Evolutionary conservation across 2,113 vertebrate genomes (phyloP), one percentile per base, ranked within the genome.

Genomic region (Brevimyrus niger): DNA sequence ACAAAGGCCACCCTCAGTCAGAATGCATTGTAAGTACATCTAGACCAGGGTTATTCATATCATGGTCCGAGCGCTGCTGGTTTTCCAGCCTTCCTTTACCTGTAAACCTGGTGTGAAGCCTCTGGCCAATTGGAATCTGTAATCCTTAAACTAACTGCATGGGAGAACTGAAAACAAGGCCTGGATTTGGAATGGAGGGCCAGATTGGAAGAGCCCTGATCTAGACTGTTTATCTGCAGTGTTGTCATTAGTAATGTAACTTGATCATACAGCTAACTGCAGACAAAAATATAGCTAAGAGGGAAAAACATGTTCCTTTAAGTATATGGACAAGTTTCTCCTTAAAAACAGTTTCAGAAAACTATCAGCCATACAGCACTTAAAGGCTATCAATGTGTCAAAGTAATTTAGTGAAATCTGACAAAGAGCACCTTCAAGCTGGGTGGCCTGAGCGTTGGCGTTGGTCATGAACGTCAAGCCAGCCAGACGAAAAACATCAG

Each of bases 391-490:
- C 19, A n/a, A 47, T 85, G 82, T 85, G 80, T 46, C 19, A 3
- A 46, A 2, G n/a, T 50, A 9, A 4, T 48, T 8, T n/a, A 19
- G 35, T 3, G n/a, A 27, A 65, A 44, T 58, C 11, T 44, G 53
- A 86, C 27, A 53, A 8, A 38, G 44, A 21, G 42, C 88, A 94
- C 93, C 92, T 92, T 55, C 9, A 15, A 53, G 2, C 10, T 69
- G 84, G 0, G 61, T 92, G 76, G 91, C 93, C 0, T 95, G 93
- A 17, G 94, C 94, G 0, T 98, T 98, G 31, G 97, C 96, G 0
- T 98, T 99, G 31, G 98, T 98, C 27, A 98, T 88, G 90, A 99
- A 98, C 0, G 96, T 97, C 88, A 99, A 96, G 13, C 98, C 98
- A 0, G 97, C 96, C 73, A 95, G 92, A 7, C 90, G 91, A 91